Evolutionary conservation across 2,797 vertebrate genomes (phyloP).

Genomic region (Halcyon badia): DNA sequence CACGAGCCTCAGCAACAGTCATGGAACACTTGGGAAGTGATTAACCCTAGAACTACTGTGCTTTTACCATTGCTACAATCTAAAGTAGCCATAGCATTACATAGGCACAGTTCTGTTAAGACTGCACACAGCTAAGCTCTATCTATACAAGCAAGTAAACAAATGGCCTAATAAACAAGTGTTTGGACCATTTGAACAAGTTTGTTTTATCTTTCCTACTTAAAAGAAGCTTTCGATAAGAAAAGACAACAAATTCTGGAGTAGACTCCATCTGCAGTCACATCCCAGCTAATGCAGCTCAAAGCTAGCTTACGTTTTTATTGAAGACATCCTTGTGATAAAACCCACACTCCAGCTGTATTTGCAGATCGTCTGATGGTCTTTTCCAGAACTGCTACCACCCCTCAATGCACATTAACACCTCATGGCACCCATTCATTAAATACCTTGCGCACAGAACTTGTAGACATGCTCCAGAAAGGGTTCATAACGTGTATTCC

Average conservation of each 20-base stretch:
- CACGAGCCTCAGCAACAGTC: not conserved
- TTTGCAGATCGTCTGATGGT: not conserved
- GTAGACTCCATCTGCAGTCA: not conserved
- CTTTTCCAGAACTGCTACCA: not conserved
- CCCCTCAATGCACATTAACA: not conserved
- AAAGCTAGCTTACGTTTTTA: not conserved
- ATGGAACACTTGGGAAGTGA: not conserved
- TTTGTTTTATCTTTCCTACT: not conserved
- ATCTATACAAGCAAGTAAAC: not conserved
- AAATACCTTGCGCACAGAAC: conserved; percentile 90
- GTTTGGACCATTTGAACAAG: not conserved
- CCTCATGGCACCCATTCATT: not conserved
- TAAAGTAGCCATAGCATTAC: rapidly evolving
- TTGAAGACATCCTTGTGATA: rapidly evolving
- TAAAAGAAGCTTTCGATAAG: not conserved
- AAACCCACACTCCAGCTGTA: not conserved
- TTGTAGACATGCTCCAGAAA: conserved; percentile 98
- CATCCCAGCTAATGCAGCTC: not conserved
- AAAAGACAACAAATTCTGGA: not conserved
- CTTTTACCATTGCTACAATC: not conserved
- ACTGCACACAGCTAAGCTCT: not conserved
- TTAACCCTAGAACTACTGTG: not conserved
- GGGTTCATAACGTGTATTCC: conserved; percentile 91
- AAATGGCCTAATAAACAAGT: not conserved
- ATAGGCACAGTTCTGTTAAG: not conserved